Evolutionary conservation across 2,797 vertebrate species (phyloP).

Genomic region (Helarctos malayanus): DNA sequence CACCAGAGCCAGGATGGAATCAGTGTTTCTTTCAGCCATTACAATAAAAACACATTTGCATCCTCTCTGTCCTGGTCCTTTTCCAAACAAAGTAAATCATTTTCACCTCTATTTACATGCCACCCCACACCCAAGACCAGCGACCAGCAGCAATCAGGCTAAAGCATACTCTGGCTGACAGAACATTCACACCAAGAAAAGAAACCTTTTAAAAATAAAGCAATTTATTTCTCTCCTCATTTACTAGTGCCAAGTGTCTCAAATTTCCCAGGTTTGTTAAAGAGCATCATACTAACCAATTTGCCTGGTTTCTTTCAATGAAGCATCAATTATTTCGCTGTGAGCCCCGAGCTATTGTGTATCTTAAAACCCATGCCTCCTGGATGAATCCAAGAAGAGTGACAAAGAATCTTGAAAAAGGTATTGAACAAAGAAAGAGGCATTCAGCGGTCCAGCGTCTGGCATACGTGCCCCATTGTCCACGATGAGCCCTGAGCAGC

Average conservation of each 20-base stretch:
- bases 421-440: slow-evolving; percentile 73
- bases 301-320: slow-evolving; percentile 81
- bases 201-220: slow-evolving; percentile 78
- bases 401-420: slow-evolving; percentile 84
- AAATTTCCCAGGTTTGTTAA: slow-evolving; percentile 68
- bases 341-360: slow-evolving; percentile 73
- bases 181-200: slow-evolving; percentile 27
- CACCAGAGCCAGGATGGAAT: background rate
- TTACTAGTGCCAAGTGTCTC: slow-evolving; percentile 71
- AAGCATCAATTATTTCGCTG: slow-evolving; percentile 80
- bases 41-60: slow-evolving; percentile 53
- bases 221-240: slow-evolving; percentile 78
- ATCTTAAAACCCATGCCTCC: slow-evolving; percentile 81
- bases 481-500: slow-evolving; percentile 77
- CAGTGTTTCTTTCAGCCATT: slow-evolving; percentile 59
- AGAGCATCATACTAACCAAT: slow-evolving; percentile 84
- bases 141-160: background rate
- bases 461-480: slow-evolving; percentile 77
- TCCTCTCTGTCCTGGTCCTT: background rate
- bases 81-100: slow-evolving; percentile 51
- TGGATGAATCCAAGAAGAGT: slow-evolving; percentile 81
- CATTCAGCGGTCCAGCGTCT: slow-evolving; percentile 79
- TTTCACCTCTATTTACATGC: slow-evolving; percentile 42
- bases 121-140: background rate
- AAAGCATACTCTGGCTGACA: slow-evolving; percentile 23